phyloP scores from a whole-genome alignment of 2,888 invertebrate genomes.

The Leucoptera coffeella region DNA sequence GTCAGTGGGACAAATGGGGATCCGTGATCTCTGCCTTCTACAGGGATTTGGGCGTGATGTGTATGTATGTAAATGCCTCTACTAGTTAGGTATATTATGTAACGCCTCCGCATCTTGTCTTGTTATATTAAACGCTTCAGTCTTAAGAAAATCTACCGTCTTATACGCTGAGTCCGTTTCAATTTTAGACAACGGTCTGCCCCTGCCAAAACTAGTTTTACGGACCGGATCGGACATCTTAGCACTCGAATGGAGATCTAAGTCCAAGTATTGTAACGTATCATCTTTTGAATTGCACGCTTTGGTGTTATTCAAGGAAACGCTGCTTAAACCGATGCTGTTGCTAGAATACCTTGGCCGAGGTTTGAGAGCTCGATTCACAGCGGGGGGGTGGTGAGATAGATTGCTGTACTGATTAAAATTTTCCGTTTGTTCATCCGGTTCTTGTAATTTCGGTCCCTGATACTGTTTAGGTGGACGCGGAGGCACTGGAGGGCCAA shows the following conservation, averaged over 20 bases:
- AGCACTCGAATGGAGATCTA: slow-evolving; percentile 75
- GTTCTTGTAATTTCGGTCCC: slow-evolving; percentile 10
- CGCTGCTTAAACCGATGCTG: not conserved
- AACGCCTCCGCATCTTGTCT: slow-evolving; percentile 72
- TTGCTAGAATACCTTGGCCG: slow-evolving; percentile 23
- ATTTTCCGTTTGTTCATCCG: not conserved
- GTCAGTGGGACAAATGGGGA: no score
- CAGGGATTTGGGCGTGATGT: no score
- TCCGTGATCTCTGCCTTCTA: no score
- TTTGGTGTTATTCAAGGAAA: not conserved
- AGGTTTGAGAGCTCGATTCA: slow-evolving; percentile 78
- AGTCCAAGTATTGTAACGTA: slow-evolving; percentile 72
- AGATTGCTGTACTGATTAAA: slow-evolving; percentile 32
- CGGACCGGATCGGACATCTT: no score
- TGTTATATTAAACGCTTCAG: slow-evolving; percentile 85
- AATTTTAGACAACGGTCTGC: slow-evolving; percentile 17
- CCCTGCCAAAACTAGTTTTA: no score
- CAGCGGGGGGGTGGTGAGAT: slow-evolving; percentile 60
- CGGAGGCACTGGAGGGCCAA: slow-evolving; percentile 59
- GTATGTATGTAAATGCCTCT: no score
- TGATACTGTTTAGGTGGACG: slow-evolving; percentile 68
- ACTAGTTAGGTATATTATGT: slow-evolving; percentile 28
- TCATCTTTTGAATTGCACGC: no score
- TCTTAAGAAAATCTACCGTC: slow-evolving; percentile 90
- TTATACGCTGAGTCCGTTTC: slow-evolving; percentile 67